Evolutionary conservation across 1,140 invertebrate genomes (phyloP), one percentile per base, ranked within the genome.

Genomic region (Anagrus nilaparvatae): DNA sequence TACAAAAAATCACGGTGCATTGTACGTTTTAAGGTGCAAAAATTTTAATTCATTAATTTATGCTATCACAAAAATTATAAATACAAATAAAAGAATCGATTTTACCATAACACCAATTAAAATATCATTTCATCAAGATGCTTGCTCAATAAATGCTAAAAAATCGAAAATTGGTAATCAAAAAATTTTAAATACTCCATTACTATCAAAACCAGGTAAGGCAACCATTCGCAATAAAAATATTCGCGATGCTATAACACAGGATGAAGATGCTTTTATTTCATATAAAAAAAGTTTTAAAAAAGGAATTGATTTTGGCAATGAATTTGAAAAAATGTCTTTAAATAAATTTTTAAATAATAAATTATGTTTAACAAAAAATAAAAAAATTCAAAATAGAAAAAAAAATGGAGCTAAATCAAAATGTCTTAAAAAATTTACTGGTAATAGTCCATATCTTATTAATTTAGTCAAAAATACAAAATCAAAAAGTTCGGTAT

Each of bases 1-100:
- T 38, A 5, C 43, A 0, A 56, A 46, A 13, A 51, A 63, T 28
- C 52, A 47, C 16, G 59, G 62, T 0, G 61, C 64, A 0, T 51
- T 59, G 20, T 67, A 67, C 18, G 53, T 54, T 5, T 49, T 69
- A 2, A 51, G 65, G 7, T 67, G 64, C 43, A 51, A 42, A 28
- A 61, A 64, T 43, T 43, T 59, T 2, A 47, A 48, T 18, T 43
- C 46, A 7, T 14, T 65, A 0, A 20, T 63, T 0, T 69, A 67
- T 25, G 54, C 44, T 0, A 16, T 67, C 2, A 53, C 52, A 0
- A 67, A 61, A 29, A 65, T 65, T 12, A 33, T 69, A 0, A 66
- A 69, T 25, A 60, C 57, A 0, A 61, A 67, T 44, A 55, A 55
- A 16, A 48, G 52, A 35, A 25, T 62, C 0, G 53, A 53, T 6